Evolutionary conservation across 2,113 vertebrate species (phyloP), one percentile per base, ranked within the genome.

Genomic region (Xyliphius kryptos): DNA sequence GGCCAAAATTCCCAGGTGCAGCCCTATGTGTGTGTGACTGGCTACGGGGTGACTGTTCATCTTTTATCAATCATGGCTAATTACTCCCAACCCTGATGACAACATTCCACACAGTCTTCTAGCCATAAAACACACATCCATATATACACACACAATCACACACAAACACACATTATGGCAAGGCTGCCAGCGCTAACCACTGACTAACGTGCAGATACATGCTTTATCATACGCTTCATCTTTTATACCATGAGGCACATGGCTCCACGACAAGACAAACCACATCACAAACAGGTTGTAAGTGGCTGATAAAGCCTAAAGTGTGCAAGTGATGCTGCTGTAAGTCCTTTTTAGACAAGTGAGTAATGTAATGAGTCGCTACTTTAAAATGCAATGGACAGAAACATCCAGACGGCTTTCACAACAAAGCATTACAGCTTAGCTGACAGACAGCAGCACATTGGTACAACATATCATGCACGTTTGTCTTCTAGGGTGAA

Each of bases 51-150:
- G 76, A 81, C 76, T 74, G 68, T 77, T 81, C 83, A 82, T 84
- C 84, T 88, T 89, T 87, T 87, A 87, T 89, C 84, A 85, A 84
- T 85, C 77, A 74, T 77, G 83, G 79, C 83, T 85, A 90, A 88
- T 87, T 87, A 86, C 80, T 83, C 63, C 58, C 73, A 85, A 74
- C 78, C 82, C 81, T 77, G 76, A 74, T 38, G 66, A 70, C 69
- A 81, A 81, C 75, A 88, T 87, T 87, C 82, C 85, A 75, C 10
- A 71, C 26, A 37, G 38, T 76, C 68, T 71, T 74, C 69, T 77
- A 68, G 73, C 66, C 47, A 11, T 48, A 2, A 38, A n/a, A 12
- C 63, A 55, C 61, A 16, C 57, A 58, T 21, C 11, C 58, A 41
- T 50, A 32, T 6, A 32, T 6, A 32, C 26, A 32, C 26, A 32